phyloP scores from a whole-genome alignment of 2,113 vertebrate genomes.

The Datnioides undecimradiatus region DNA sequence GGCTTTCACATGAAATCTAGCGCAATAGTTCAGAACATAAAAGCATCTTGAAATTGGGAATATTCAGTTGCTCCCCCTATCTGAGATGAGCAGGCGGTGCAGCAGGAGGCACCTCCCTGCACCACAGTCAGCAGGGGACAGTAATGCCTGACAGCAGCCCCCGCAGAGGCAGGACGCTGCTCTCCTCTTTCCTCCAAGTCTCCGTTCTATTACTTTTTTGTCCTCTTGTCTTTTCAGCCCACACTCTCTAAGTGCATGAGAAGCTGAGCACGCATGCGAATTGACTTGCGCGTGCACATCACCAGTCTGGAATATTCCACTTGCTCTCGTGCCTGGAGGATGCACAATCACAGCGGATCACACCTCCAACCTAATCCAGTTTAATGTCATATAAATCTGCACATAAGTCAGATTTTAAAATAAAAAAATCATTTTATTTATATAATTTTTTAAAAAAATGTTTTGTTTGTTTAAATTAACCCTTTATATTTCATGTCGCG shows the following conservation, averaged over 20 bases:
- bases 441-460: no score
- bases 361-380: background rate
- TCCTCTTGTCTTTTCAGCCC: conserved; percentile 32
- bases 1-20: background rate
- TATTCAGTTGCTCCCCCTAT: conserved; percentile 45
- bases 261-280: conserved; percentile 62
- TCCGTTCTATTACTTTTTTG: no score
- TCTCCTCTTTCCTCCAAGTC: conserved; percentile 24
- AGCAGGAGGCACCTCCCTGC: conserved; percentile 74
- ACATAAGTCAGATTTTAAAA: background rate
- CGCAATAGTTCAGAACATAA: background rate
- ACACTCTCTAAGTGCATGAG: conserved; percentile 5
- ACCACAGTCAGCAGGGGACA: conserved; percentile 56
- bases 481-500: fast-evolving
- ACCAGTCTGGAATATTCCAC: conserved; percentile 60
- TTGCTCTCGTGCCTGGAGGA: conserved; percentile 23
- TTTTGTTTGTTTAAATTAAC: background rate
- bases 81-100: conserved; percentile 28
- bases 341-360: conserved; percentile 8
- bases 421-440: no score
- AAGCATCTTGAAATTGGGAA: background rate
- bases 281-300: background rate
- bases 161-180: background rate
- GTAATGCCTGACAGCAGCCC: conserved; percentile 46
- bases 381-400: background rate